Conservation (phyloP, 2,888 invertebrate genomes). For the Oscheius sp. region DNA sequence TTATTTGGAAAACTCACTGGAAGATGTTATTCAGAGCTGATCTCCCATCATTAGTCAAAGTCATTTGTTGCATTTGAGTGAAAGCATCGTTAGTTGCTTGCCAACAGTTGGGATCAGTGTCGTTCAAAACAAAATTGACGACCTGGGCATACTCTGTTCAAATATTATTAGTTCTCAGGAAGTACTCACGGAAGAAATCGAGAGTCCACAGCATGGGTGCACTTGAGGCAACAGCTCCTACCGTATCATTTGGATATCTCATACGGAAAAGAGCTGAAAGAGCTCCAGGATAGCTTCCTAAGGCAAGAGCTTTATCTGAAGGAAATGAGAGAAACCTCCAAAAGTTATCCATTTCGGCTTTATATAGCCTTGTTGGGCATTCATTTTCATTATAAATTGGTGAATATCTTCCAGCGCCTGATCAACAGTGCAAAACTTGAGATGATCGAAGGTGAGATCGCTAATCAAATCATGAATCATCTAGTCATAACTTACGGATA, state of each 20-base stretch:
- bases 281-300: too few relatives aligned
- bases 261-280: conserved; percentile 46
- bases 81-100: conserved; percentile 40
- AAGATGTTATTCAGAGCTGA: conserved; percentile 28
- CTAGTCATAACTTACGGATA: conserved; percentile 30
- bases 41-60: conserved; percentile 41
- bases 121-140: conserved; percentile 47
- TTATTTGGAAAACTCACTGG: conserved; percentile 18
- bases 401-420: conserved; percentile 83
- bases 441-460: conserved; percentile 82
- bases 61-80: conserved; percentile 41
- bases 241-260: conserved; percentile 50
- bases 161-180: too few relatives aligned
- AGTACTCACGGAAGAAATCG: conserved; percentile 52
- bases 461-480: conserved; percentile 74
- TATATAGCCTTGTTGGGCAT: conserved; percentile 67
- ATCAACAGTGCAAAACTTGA: conserved; percentile 79
- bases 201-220: conserved; percentile 55
- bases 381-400: conserved; percentile 82
- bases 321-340: conserved; percentile 96
- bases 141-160: conserved; percentile 49
- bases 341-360: conserved; percentile 85
- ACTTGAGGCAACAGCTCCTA: conserved; percentile 56
- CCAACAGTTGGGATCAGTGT: conserved; percentile 40
- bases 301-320: too few relatives aligned